These are phyloP conservation scores for Helicoverpa assulta DNA, from an alignment of 2,888 invertebrate genomes.

Conservation along the genomic window DNA sequence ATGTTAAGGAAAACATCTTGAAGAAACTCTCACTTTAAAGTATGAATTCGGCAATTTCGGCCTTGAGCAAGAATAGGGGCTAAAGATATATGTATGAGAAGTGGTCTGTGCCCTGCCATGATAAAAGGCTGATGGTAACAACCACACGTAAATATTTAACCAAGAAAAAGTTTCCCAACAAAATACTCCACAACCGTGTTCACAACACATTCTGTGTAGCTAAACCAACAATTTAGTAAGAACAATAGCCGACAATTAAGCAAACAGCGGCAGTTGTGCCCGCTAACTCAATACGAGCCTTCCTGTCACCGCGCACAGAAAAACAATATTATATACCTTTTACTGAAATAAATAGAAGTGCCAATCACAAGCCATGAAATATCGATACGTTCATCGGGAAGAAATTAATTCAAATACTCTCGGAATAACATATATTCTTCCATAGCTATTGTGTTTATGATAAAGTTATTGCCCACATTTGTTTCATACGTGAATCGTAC, in stretches of 20 bases:
- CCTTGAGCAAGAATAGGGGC: too few species aligned
- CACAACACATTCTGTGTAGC: not conserved
- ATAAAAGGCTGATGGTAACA: too few species aligned
- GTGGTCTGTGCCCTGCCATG: too few species aligned
- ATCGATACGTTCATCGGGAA: constrained; percentile 34
- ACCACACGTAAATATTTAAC: not conserved
- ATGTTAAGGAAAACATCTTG: too few species aligned
- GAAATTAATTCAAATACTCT: constrained; percentile 58
- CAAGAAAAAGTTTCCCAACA: not conserved
- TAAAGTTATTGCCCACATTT: constrained; percentile 60
- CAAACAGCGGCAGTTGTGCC: not conserved
- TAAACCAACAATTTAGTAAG: not conserved
- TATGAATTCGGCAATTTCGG: too few species aligned
- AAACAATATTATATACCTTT: constrained; percentile 33
- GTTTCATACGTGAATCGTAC: constrained; percentile 47
- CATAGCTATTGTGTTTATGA: constrained; percentile 57
- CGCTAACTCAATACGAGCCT: not conserved
- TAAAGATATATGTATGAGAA: too few species aligned
- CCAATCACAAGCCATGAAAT: constrained; percentile 54
- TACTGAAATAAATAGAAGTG: constrained; percentile 53
- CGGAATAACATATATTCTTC: constrained; percentile 49
- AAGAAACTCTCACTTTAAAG: too few species aligned
- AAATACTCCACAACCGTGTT: not conserved
- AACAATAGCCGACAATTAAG: constrained; percentile 18
- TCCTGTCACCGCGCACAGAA: constrained; percentile 10